These are phyloP conservation scores for Zaprionus nigranus DNA, from an alignment of 1,140 invertebrate genomes.

Conservation along the genomic window DNA sequence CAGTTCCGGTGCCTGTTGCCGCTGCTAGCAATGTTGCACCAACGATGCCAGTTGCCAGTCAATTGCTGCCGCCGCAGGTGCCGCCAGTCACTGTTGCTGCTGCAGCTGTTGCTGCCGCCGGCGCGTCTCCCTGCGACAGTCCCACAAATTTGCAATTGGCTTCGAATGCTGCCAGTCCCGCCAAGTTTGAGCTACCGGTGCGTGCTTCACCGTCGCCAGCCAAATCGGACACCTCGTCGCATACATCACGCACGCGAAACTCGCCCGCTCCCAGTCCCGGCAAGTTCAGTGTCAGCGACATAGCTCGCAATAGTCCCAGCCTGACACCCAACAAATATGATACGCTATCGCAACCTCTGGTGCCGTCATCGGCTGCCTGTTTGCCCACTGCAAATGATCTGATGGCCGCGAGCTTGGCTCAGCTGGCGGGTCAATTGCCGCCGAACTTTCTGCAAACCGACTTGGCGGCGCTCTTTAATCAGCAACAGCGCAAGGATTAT, in stretches of 20 bases:
- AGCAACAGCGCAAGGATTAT: constrained; percentile 76
- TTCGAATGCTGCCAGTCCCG: constrained; percentile 81
- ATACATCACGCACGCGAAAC: constrained; percentile 72
- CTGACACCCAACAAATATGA: constrained; percentile 81
- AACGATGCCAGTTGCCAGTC: constrained; percentile 35
- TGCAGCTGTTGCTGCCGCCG: constrained; percentile 20
- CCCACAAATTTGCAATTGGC: constrained; percentile 75
- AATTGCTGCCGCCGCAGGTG: constrained; percentile 30
- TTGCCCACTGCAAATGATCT: constrained; percentile 77
- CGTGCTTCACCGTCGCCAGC: constrained; percentile 81
- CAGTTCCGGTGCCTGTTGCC: constrained; percentile 23
- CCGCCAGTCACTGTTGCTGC: constrained; percentile 30
- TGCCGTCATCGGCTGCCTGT: constrained; percentile 61
- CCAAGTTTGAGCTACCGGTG: constrained; percentile 81
- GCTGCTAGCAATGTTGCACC: constrained; percentile 46
- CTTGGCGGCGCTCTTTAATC: constrained; percentile 71
- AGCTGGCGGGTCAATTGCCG: constrained; percentile 74
- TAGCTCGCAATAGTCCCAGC: constrained; percentile 79
- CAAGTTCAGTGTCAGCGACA: constrained; percentile 80
- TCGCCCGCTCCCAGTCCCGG: constrained; percentile 80
- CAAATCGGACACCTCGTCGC: constrained; percentile 80
- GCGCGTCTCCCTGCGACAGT: constrained; percentile 74
- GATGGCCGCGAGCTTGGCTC: constrained; percentile 80
- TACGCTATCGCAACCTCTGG: constrained; percentile 33
- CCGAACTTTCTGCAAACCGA: constrained; percentile 78